Evolutionary conservation across 2,113 vertebrate genomes (phyloP).

Genomic region (Rhinopomastus cyanomelas): DNA sequence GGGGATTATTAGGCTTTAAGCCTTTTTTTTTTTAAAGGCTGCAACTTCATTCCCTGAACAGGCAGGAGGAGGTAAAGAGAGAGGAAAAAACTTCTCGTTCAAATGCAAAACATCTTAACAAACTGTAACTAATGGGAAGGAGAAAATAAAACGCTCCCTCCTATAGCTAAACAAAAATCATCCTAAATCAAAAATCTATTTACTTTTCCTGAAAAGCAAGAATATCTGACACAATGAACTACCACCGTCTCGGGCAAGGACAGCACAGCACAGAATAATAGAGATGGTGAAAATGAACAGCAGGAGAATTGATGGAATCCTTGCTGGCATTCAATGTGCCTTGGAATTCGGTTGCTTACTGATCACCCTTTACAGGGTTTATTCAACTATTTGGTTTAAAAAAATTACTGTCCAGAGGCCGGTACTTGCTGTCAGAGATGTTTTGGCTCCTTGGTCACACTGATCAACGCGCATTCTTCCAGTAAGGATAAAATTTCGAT

Average conservation of each 20-base stretch:
- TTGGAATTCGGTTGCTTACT: conserved; percentile 26
- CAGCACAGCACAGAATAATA: neutral
- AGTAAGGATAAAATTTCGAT: conserved; percentile 25
- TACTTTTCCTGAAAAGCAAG: conserved; percentile 18
- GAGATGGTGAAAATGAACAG: conserved; percentile 1
- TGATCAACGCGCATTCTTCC: conserved; percentile 23
- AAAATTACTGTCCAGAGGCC: conserved; percentile 28
- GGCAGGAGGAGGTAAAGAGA: neutral
- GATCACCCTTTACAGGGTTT: conserved; percentile 3
- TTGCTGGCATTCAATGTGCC: neutral
- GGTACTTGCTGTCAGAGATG: neutral
- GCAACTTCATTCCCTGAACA: conserved; percentile 20
- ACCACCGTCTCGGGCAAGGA: neutral
- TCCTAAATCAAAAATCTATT: conserved; percentile 57
- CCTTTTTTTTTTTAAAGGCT: neutral
- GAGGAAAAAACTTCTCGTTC: conserved; percentile 16
- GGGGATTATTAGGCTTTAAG: conserved; percentile 65
- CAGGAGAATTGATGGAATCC: neutral
- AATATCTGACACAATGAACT: conserved; percentile 18
- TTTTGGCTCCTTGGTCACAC: neutral
- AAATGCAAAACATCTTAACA: conserved; percentile 61
- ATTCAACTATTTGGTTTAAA: conserved; percentile 8
- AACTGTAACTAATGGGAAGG: conserved; percentile 24
- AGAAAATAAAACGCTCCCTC: conserved; percentile 2
- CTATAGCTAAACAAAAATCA: neutral